A percentile compares a stretch with the other conserved stretches of the same genome.
These are phyloP conservation scores for Tachyglossus aculeatus DNA, from an alignment of 2,797 vertebrate genomes.

Conservation along the genomic window DNA sequence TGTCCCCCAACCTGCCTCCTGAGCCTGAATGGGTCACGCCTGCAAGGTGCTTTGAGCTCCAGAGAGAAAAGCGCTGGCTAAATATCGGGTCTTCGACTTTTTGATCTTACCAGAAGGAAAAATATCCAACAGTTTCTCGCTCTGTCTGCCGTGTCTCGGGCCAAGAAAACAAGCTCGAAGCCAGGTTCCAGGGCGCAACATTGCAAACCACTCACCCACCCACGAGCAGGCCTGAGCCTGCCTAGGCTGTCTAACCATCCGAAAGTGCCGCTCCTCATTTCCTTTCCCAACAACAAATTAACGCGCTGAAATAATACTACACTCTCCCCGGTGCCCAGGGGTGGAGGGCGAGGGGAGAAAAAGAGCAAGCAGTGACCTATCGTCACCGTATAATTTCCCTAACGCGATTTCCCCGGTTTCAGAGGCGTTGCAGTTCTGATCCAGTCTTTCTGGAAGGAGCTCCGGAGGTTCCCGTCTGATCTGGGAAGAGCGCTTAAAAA, in stretches of 20 bases:
- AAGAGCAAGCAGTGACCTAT: not conserved
- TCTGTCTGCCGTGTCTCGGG: constrained; percentile 6
- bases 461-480: not conserved
- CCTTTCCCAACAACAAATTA: constrained; percentile 12
- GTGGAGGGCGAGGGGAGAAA: not conserved
- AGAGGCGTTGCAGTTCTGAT: not conserved
- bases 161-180: not conserved
- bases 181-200: constrained; percentile 2
- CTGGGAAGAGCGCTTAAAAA: not conserved
- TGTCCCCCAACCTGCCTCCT: constrained; percentile 8
- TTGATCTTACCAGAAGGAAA: not conserved
- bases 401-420: not conserved
- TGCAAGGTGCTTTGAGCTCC: constrained; percentile 19
- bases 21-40: constrained; percentile 18
- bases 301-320: constrained; percentile 18
- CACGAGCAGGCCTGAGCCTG: not conserved
- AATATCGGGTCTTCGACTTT: not conserved
- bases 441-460: not conserved
- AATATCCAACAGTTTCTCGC: not conserved
- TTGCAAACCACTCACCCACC: not conserved
- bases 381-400: not conserved
- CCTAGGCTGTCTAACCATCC: not conserved
- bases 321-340: not conserved
- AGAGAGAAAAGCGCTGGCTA: not conserved
- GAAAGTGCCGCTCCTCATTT: not conserved